These are phyloP conservation scores for Gracilinanus agilis DNA, from an alignment of 2,113 vertebrate species.

Conservation along the genomic window DNA sequence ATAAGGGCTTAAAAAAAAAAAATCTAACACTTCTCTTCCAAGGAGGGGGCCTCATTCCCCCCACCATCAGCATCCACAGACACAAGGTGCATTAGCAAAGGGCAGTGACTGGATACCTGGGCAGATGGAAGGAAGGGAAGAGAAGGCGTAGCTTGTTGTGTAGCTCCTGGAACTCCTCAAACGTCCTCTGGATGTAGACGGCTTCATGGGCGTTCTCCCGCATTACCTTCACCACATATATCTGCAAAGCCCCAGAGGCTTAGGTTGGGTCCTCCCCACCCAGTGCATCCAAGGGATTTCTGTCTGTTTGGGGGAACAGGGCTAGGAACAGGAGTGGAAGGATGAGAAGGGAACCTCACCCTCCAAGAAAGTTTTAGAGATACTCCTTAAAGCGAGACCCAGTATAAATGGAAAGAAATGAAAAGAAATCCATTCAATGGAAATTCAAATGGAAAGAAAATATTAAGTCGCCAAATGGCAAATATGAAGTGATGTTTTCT, in stretches of 20 bases:
- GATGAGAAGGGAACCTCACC: background rate
- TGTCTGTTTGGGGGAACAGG: background rate
- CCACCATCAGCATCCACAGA: background rate
- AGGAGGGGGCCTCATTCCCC: rapidly evolving
- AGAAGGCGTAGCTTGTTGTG: conserved; percentile 95
- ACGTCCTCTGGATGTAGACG: conserved; percentile 92
- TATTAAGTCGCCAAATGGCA: background rate
- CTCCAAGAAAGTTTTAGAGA: background rate
- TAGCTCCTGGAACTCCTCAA: conserved; percentile 97
- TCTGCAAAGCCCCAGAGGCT: conserved; percentile 81
- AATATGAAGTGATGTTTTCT: conserved; percentile 22
- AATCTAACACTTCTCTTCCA: background rate
- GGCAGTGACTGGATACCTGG: conserved; percentile 87
- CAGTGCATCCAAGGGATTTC: background rate
- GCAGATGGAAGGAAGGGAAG: conserved; percentile 93
- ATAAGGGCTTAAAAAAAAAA: too few species aligned
- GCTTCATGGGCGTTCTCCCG: conserved; percentile 88
- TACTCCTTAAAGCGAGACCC: background rate
- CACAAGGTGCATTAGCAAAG: background rate
- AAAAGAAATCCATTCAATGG: background rate
- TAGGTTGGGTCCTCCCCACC: background rate
- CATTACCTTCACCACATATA: conserved; percentile 94
- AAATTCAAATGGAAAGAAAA: background rate
- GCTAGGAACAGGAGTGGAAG: background rate
- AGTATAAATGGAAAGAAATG: background rate